These are phyloP conservation scores for Anser brachyrhynchus DNA, from an alignment of 2,113 vertebrate genomes.

Conservation along the genomic window DNA sequence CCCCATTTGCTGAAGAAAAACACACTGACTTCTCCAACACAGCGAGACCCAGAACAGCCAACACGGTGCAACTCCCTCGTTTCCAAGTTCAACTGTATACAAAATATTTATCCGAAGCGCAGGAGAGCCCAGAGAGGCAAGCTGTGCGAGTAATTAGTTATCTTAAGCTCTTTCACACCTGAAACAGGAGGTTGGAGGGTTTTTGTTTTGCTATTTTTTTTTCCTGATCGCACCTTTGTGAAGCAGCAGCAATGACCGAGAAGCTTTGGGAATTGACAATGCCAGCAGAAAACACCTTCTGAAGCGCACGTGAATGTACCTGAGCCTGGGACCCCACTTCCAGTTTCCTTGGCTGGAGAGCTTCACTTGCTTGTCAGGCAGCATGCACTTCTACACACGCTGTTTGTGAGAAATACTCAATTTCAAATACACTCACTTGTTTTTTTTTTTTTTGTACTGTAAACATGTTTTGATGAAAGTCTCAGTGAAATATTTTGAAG, in stretches of 20 bases:
- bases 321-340: neutral
- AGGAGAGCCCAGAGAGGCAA: conserved; percentile 26
- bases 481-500: conserved; percentile 44
- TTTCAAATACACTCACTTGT: neutral
- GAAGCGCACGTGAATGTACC: fast-evolving
- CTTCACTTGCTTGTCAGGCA: neutral
- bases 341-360: neutral
- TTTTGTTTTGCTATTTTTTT: neutral
- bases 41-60: neutral
- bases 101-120: conserved; percentile 46
- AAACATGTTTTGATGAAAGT: conserved; percentile 68
- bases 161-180: neutral
- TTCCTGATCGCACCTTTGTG: neutral
- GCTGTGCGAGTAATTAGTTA: conserved; percentile 57
- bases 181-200: neutral
- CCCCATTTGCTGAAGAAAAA: conserved; percentile 50
- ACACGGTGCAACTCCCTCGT: neutral
- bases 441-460: neutral
- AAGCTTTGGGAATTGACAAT: neutral
- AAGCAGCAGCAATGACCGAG: neutral
- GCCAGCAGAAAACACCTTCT: neutral
- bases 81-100: conserved; percentile 6
- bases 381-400: neutral
- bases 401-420: neutral
- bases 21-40: conserved; percentile 67